A percentile compares a stretch with the other conserved stretches of the same genome.
These are phyloP conservation scores for Plebejus melissa DNA, from an alignment of 2,888 invertebrate species.

Conservation along the genomic window DNA sequence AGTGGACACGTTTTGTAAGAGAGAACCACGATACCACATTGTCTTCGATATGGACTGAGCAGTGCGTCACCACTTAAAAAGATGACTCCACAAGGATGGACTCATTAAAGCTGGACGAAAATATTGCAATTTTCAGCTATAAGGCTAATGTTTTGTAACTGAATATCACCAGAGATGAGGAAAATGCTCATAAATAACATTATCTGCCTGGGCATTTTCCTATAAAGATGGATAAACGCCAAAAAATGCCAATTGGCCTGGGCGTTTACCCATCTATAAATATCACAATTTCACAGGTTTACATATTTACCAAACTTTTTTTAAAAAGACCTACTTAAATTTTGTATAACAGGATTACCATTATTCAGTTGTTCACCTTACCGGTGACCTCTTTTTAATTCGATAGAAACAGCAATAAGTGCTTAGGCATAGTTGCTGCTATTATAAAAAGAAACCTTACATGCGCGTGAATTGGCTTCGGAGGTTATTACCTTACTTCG, in stretches of 20 bases:
- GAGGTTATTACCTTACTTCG: conserved; percentile 14
- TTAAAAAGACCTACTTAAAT: not conserved
- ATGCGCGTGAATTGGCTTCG: conserved; percentile 20
- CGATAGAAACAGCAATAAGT: not conserved
- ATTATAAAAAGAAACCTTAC: conserved; percentile 14
- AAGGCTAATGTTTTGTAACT: not conserved
- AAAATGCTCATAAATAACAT: not conserved
- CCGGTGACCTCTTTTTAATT: not conserved
- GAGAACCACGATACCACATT: conserved; percentile 32
- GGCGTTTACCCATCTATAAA: not conserved
- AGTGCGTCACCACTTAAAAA: conserved; percentile 32
- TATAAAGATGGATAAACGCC: not conserved
- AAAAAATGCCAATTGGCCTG: not conserved
- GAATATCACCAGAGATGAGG: not conserved
- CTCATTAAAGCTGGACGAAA: conserved; percentile 18
- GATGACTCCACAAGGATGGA: conserved; percentile 23
- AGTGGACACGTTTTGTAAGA: conserved; percentile 21
- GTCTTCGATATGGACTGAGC: conserved; percentile 27
- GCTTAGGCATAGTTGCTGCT: not conserved
- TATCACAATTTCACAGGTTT: not conserved
- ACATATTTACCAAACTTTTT: not conserved
- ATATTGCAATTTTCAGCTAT: conserved; percentile 4
- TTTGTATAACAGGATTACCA: not conserved
- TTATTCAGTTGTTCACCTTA: not conserved
- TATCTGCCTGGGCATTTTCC: not conserved